Evolutionary conservation across 2,888 invertebrate genomes (phyloP).

Genomic region (Plagodis dolabraria): DNA sequence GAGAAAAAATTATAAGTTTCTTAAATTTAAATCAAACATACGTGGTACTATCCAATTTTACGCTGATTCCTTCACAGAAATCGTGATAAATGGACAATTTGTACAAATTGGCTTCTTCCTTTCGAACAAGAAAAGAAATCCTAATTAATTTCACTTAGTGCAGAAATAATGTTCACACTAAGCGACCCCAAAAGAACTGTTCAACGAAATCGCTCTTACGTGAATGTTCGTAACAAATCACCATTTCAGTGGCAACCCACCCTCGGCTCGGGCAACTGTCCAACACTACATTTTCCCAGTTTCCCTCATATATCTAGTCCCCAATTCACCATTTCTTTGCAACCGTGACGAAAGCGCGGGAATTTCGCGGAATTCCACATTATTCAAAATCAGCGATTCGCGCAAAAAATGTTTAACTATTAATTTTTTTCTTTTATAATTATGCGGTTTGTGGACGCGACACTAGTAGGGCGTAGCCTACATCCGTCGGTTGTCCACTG

Average conservation of each 20-base stretch:
- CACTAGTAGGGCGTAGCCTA: conserved; percentile 59
- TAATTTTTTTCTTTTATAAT: conserved; percentile 57
- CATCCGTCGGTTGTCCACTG: conserved; percentile 57
- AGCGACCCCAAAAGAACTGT: conserved; percentile 23
- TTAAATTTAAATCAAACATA: no score
- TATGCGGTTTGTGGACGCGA: conserved; percentile 45
- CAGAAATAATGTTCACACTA: conserved; percentile 17
- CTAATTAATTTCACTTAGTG: conserved; percentile 24
- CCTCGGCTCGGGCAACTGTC: conserved; percentile 36
- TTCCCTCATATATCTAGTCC: conserved; percentile 31
- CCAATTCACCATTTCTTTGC: conserved; percentile 36
- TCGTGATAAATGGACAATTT: no score
- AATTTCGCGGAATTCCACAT: conserved; percentile 49
- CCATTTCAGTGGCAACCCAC: conserved; percentile 32
- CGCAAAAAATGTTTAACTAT: conserved; percentile 37
- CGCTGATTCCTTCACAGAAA: no score
- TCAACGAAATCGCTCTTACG: conserved; percentile 30
- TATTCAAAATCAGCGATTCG: conserved; percentile 49
- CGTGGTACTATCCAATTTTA: no score
- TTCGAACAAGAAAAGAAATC: conserved; percentile 9
- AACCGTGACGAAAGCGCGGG: conserved; percentile 38
- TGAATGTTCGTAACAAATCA: conserved; percentile 27
- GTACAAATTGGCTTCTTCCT: conserved; percentile 14
- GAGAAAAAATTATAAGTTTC: no score
- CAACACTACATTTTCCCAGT: conserved; percentile 39